Conservation (phyloP, 2,888 invertebrate genomes). For the Pseudeuparius sepicola region DNA sequence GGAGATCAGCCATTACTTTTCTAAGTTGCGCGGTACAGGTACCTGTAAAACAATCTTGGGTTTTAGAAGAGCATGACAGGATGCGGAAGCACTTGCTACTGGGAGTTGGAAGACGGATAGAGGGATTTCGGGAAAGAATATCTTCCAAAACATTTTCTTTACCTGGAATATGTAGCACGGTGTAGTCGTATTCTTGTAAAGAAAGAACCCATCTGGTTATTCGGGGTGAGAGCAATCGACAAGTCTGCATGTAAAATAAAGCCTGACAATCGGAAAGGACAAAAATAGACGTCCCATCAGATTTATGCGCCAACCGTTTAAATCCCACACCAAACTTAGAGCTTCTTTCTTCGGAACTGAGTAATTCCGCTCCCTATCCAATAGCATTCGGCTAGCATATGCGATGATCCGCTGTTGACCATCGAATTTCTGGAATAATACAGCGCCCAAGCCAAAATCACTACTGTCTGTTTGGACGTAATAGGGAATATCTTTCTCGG, state of each 20-base stretch:
- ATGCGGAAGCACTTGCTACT: too few species aligned
- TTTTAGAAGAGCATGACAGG: too few species aligned
- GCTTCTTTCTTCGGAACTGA: slow-evolving; percentile 17
- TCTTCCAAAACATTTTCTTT: too few species aligned
- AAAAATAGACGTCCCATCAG: slow-evolving; percentile 17
- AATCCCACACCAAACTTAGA: slow-evolving; percentile 17
- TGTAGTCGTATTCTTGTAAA: slow-evolving; percentile 23
- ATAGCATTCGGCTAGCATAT: slow-evolving; percentile 15
- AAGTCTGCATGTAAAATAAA: slow-evolving; percentile 16
- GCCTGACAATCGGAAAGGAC: slow-evolving; percentile 19
- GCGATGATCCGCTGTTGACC: slow-evolving; percentile 12
- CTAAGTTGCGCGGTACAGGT: too few species aligned
- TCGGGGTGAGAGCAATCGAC: slow-evolving; percentile 17
- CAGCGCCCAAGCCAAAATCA: slow-evolving; percentile 17
- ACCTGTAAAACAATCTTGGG: too few species aligned
- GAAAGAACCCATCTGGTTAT: slow-evolving; percentile 19
- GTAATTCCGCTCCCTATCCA: slow-evolving; percentile 15
- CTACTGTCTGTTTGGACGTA: slow-evolving; percentile 17
- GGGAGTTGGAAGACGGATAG: too few species aligned
- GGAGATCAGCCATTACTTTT: too few species aligned
- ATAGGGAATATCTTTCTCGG: slow-evolving; percentile 10
- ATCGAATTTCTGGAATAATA: slow-evolving; percentile 16
- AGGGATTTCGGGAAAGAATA: too few species aligned
- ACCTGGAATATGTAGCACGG: too few species aligned
- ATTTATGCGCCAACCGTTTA: slow-evolving; percentile 16